Percentiles rank a stretch among this genome's conserved stretches.
phyloP scores from a whole-genome alignment of 2,888 invertebrate genomes.

The Pachycephus smyrnensis region DNA sequence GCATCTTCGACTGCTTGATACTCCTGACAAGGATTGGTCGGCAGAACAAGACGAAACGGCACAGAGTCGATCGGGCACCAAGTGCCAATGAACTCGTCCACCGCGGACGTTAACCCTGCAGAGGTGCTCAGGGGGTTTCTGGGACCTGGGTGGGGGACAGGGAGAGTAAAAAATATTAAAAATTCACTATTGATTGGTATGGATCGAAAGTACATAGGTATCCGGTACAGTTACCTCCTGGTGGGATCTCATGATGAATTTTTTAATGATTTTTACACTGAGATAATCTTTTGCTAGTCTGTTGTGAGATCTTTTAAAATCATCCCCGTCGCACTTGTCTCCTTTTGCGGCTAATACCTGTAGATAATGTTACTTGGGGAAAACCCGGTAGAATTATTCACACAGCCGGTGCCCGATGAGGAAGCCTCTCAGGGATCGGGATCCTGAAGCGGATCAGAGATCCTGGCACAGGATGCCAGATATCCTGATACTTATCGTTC shows the following conservation, averaged over 20 bases:
- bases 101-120: constrained; percentile 34
- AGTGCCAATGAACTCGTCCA: constrained; percentile 36
- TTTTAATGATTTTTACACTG: too few species aligned
- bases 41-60: not conserved
- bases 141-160: not conserved
- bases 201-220: not conserved
- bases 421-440: not conserved
- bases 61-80: constrained; percentile 29
- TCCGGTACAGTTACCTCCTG: not conserved
- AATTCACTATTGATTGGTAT: not conserved
- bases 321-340: not conserved
- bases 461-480: not conserved
- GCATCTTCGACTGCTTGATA: not conserved
- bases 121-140: not conserved
- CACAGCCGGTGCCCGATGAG: not conserved
- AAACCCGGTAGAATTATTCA: not conserved
- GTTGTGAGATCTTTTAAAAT: not conserved
- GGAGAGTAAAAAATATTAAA: not conserved
- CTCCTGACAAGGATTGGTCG: not conserved
- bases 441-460: not conserved
- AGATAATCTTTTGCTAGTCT: not conserved
- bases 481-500: constrained; percentile 15
- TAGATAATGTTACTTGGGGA: not conserved
- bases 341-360: not conserved
- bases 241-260: not conserved